Evolutionary conservation across 1,140 invertebrate species (phyloP).

Genomic region (Eueides isabella): DNA sequence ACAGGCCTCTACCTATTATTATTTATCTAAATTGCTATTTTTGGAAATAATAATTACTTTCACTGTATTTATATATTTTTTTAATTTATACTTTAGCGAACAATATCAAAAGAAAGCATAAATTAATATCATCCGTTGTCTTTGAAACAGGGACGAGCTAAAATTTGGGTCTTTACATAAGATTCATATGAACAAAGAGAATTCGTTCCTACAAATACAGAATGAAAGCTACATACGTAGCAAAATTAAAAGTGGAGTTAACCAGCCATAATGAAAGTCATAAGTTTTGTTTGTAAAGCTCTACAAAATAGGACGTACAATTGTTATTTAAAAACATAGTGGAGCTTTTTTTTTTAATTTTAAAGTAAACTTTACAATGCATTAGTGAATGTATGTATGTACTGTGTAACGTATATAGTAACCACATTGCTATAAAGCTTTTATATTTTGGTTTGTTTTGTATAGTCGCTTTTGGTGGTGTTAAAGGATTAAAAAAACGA

Average conservation of each 20-base stretch:
- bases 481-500: too few species aligned
- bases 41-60: too few species aligned
- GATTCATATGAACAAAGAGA: conserved; percentile 21
- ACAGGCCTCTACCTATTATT: background rate
- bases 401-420: background rate
- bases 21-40: too few species aligned
- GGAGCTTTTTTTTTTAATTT: conserved; percentile 4
- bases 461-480: background rate
- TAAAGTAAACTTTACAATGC: conserved; percentile 10
- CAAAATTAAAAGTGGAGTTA: conserved; percentile 20
- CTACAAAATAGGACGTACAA: conserved; percentile 20
- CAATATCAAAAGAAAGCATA: conserved; percentile 14
- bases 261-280: conserved; percentile 28
- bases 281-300: conserved; percentile 22
- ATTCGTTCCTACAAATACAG: conserved; percentile 18
- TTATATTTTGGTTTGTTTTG: background rate
- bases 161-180: conserved; percentile 24
- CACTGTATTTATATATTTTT: background rate
- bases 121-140: conserved; percentile 17
- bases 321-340: conserved; percentile 2
- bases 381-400: background rate
- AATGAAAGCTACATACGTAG: conserved; percentile 21
- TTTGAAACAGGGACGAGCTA: background rate
- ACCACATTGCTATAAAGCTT: background rate
- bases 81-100: background rate